Conservation (phyloP, 2,797 vertebrate species). For the Squalus acanthias region DNA sequence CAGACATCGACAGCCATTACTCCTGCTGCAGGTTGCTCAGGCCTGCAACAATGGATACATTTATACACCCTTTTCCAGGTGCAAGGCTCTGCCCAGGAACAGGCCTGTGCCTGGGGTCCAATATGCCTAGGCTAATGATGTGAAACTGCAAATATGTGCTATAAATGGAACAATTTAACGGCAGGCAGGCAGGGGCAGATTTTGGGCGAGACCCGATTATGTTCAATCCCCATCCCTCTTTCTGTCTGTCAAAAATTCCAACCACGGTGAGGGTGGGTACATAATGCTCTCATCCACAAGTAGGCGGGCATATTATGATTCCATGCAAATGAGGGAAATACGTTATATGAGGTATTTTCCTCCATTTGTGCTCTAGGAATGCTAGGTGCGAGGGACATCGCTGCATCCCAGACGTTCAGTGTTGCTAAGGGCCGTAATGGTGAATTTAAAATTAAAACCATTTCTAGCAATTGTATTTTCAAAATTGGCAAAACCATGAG, state of each 20-base stretch:
- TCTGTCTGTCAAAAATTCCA: background rate
- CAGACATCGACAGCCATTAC: too few species aligned
- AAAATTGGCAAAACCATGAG: background rate
- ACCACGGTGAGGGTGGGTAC: background rate
- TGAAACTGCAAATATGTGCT: background rate
- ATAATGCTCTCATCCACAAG: background rate
- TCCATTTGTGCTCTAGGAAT: background rate
- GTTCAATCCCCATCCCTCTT: background rate
- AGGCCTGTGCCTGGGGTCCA: background rate
- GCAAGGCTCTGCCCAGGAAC: background rate
- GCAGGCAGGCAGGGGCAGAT: background rate
- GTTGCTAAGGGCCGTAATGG: background rate
- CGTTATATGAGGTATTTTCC: background rate
- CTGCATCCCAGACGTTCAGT: background rate
- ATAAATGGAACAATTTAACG: background rate
- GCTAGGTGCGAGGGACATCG: background rate
- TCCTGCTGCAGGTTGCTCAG: background rate
- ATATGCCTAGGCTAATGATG: background rate
- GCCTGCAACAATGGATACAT: background rate
- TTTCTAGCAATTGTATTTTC: background rate
- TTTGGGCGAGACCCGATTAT: background rate
- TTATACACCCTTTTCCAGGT: background rate
- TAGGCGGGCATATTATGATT: background rate
- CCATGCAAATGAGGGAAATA: background rate
- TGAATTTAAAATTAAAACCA: background rate